Evolutionary conservation across 2,888 invertebrate genomes (phyloP).

Genomic region (Spilarctia lutea): DNA sequence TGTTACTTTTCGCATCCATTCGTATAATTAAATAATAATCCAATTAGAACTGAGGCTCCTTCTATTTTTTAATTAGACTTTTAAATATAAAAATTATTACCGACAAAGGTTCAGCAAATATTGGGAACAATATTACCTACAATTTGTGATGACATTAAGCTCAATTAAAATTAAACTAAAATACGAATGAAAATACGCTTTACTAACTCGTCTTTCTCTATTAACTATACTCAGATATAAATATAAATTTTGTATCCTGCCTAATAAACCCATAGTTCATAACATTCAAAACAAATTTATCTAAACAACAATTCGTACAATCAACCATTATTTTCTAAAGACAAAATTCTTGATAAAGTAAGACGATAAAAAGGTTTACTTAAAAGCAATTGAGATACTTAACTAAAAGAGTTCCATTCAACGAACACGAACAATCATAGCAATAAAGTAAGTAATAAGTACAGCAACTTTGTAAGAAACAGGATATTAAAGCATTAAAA

Average conservation of each 20-base stretch:
- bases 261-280: not conserved
- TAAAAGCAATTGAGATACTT: constrained; percentile 16
- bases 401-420: constrained; percentile 28
- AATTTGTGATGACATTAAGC: too few relatives aligned
- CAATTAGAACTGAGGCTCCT: too few relatives aligned
- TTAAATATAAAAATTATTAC: too few relatives aligned
- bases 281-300: not conserved
- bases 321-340: not conserved
- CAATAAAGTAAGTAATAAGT: constrained; percentile 29
- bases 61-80: too few relatives aligned
- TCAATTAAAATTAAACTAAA: too few relatives aligned
- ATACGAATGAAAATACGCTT: too few relatives aligned
- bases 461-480: constrained; percentile 28
- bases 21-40: too few relatives aligned
- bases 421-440: constrained; percentile 29
- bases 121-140: too few relatives aligned
- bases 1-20: too few relatives aligned
- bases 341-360: not conserved
- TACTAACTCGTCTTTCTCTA: too few relatives aligned
- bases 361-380: not conserved
- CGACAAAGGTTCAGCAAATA: too few relatives aligned
- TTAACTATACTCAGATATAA: too few relatives aligned
- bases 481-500: constrained; percentile 53
- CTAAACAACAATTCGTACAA: not conserved
- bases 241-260: not conserved